Base-by-base conservation (phyloP, 2,113 vertebrate genomes). In the Amblyornis subalaris region DNA sequence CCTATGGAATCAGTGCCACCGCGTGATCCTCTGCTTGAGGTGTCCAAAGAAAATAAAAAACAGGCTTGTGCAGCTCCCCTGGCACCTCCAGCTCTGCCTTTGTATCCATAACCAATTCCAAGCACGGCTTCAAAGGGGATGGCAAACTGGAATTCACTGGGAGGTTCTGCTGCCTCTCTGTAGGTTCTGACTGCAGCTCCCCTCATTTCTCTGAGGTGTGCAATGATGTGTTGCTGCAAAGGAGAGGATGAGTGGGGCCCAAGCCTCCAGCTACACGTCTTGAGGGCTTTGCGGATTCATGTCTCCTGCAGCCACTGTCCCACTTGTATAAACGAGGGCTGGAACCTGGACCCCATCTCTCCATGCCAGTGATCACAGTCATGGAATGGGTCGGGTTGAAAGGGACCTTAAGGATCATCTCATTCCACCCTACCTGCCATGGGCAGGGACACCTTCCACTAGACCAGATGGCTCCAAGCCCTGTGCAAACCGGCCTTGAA, bases 1-100 rank as follows among this genome's bases (percentile, higher is more conserved):
- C 15, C 6, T 5, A 0, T 1, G 36, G 20, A 44, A 20, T 16
- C 0, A 0, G 7, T 44, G 36, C 48, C 40, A 47, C 16, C 1
- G 0, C 3, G 0, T 6, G 9, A 19, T 50, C 38, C 33, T 45
- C 12, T 40, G 78, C 55, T n/a, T 19, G 65, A 40, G 17, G 17
- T 33, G 22, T 47, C 28, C 54, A 8, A 64, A 67, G 47, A 19
- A 10, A 40, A 72, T 51, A 33, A 35, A 44, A 19, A 26, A 22
- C 11, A 57, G 8, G 9, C 29, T 47, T 31, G 10, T 16, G 0
- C 21, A 36, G 18, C 35, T 69, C 10, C 45, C 23, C 19, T 28
- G 53, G 12, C 44, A 8, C 7, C 45, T 51, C n/a, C 36, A 79
- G 36, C 36, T n/a, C 21, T 58, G 66, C 33, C 9, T 42, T 35